These are phyloP conservation scores for Volucella inflata DNA, from an alignment of 2,888 invertebrate genomes.

Conservation along the genomic window DNA sequence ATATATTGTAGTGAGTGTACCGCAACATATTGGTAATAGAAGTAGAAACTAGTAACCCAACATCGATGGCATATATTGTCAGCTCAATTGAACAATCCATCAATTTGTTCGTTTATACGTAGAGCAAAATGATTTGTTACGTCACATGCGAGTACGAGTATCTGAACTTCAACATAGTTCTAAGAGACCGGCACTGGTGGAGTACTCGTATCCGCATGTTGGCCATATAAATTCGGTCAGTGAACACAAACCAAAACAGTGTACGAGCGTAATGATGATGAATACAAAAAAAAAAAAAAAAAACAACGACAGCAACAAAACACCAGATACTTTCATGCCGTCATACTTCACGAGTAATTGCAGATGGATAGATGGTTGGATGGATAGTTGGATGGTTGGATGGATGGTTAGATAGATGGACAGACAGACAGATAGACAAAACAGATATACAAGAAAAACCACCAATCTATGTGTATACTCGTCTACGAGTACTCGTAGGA, in stretches of 20 bases:
- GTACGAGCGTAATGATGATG: no score
- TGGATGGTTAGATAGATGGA: constrained; percentile 54
- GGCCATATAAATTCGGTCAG: constrained; percentile 67
- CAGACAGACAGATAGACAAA: constrained; percentile 27
- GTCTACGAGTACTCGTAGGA: constrained; percentile 3
- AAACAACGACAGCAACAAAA: constrained; percentile 35
- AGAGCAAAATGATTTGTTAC: constrained; percentile 70
- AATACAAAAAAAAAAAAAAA: constrained; percentile 42
- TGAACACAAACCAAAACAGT: constrained; percentile 32
- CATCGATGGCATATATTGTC: constrained; percentile 63
- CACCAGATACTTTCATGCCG: constrained; percentile 69
- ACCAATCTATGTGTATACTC: not conserved
- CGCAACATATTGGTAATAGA: constrained; percentile 20
- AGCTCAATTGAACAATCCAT: constrained; percentile 73
- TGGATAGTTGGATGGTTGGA: constrained; percentile 28
- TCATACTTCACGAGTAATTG: constrained; percentile 75
- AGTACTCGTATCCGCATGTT: constrained; percentile 7
- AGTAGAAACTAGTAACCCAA: constrained; percentile 3
- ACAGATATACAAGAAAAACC: constrained; percentile 25
- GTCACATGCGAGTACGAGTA: constrained; percentile 35
- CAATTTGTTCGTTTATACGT: constrained; percentile 54
- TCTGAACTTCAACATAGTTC: no score
- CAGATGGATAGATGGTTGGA: constrained; percentile 64
- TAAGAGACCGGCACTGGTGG: not conserved
- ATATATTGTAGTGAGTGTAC: constrained; percentile 30